Conservation (phyloP, 2,797 vertebrate genomes). For the Spea hammondii region DNA sequence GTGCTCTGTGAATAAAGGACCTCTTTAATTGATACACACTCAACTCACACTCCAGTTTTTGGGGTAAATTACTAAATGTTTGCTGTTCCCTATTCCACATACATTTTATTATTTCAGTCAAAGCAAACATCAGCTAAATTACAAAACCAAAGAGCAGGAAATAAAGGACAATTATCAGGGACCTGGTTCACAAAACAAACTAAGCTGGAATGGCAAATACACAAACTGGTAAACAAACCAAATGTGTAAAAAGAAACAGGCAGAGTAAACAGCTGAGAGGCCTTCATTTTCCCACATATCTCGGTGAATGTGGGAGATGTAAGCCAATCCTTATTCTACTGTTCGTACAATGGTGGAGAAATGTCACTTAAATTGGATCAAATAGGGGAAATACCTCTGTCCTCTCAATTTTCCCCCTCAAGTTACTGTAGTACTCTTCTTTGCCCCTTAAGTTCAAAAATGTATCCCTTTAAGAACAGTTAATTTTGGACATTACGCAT, state of each 20-base stretch:
- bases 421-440: no score
- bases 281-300: neutral
- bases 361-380: no score
- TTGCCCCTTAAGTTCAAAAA: no score
- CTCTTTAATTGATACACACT: no score
- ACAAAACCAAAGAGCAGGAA: slow-evolving; percentile 20
- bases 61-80: neutral
- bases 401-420: no score
- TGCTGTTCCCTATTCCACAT: neutral
- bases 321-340: no score
- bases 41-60: neutral
- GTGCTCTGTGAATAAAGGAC: no score
- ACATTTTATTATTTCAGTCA: neutral
- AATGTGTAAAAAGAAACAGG: neutral
- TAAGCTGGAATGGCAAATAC: slow-evolving; percentile 4
- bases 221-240: slow-evolving; percentile 13
- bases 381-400: no score
- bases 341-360: no score
- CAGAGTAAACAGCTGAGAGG: neutral
- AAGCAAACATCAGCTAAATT: slow-evolving; percentile 8
- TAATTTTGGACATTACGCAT: no score
- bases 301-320: neutral
- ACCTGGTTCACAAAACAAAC: slow-evolving; percentile 15
- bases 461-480: no score
- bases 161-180: slow-evolving; percentile 23